Evolutionary conservation across 1,140 invertebrate species (phyloP), one percentile per base, ranked within the genome.

Genomic region (Stegodyphus dumicola): DNA sequence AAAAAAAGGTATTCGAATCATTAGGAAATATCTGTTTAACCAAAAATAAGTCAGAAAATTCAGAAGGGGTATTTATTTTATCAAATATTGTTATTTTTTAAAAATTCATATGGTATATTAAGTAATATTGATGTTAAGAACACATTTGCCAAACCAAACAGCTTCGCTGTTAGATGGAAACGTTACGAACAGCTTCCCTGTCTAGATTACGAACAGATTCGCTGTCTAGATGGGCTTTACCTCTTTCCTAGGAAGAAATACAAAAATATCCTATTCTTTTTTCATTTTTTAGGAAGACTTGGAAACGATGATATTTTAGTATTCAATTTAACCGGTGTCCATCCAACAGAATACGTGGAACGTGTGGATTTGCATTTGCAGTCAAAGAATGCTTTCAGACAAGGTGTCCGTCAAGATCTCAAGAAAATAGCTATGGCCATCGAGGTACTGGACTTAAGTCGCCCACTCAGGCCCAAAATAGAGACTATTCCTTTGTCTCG

Each of bases 321-420:
- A 10, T 91, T 91, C 88, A 91, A 91, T 85, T 79, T 91, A 75
- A 88, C 89, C 9, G 90, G 90, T 0, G 77, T 91, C 6, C 73
- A 84, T 64, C 77, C 88, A 5, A 88, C 88, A 0, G 90, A 91
- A 87, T 87, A 87, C 65, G 86, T 91, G 10, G 83, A 91, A 13
- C 88, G 88, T 70, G 91, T 90, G 49, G 90, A 91, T 86, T 89
- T 91, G 48, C 91, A 91, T 87, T 74, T 91, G 4, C 18, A 90
- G 88, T 88, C 89, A 89, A 88, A 88, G 88, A 66, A 17, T 52
- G 18, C 64, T 5, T 52, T 53, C 49, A 88, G 88, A 84, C 79
- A 85, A n/a, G 87, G 85, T 65, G 67, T 7, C 77, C 85, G 54
- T 13, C 67, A 86, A 60, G 70, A 88, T 87, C 56, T 87, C 9